Conservation (phyloP, 2,113 vertebrate species). For the human region DNA sequence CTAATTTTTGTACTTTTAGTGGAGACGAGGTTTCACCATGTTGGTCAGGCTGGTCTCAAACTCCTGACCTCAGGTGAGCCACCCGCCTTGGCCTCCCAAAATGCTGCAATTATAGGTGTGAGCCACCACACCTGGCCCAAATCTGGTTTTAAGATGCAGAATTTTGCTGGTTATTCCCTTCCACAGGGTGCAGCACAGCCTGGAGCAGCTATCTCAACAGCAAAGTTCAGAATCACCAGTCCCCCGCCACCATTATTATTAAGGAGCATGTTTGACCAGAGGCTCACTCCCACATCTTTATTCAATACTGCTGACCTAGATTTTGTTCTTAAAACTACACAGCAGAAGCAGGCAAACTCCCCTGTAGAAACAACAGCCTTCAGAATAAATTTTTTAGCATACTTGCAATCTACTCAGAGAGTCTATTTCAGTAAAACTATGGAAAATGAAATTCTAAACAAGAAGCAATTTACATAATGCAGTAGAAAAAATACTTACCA, state of each 20-base stretch:
- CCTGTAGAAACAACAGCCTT: constrained; percentile 15
- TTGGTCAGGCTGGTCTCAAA: too few relatives aligned
- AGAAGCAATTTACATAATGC: constrained; percentile 48
- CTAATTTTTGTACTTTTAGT: too few relatives aligned
- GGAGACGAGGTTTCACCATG: too few relatives aligned
- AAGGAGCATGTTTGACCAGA: constrained; percentile 49
- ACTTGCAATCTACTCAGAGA: not conserved
- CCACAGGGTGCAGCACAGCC: not conserved
- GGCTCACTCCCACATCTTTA: constrained; percentile 44
- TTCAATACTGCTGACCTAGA: constrained; percentile 73
- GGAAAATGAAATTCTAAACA: constrained; percentile 74
- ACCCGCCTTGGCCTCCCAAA: too few relatives aligned
- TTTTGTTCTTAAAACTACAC: constrained; percentile 56
- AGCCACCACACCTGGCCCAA: not conserved
- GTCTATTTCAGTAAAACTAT: constrained; percentile 72
- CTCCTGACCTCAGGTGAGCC: too few relatives aligned
- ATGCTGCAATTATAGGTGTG: too few relatives aligned
- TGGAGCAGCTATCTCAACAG: constrained; percentile 39
- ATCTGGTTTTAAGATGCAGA: not conserved
- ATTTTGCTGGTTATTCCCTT: not conserved
- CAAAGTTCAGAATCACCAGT: constrained; percentile 61
- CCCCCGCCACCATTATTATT: constrained; percentile 43
- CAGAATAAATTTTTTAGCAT: constrained; percentile 48
- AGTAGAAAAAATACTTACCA: not conserved
- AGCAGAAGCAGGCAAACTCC: constrained; percentile 57